Evolutionary conservation across 2,113 vertebrate genomes (phyloP), one percentile per base, ranked within the genome.

Genomic region (Lota lota): DNA sequence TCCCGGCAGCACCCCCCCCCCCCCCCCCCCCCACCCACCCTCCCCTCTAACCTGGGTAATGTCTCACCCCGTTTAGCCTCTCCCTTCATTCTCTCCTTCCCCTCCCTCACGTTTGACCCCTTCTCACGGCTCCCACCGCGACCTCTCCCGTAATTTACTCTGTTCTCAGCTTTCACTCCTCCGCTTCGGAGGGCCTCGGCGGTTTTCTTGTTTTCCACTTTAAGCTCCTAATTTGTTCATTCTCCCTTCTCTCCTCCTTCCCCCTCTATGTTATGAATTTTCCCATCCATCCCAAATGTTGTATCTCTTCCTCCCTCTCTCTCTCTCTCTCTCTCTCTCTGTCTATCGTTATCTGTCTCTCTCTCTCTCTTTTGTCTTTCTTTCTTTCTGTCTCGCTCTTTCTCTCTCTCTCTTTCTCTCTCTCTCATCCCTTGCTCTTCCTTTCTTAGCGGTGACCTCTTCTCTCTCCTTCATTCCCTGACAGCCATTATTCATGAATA

Each of bases 401-500:
- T 60, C 4, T 62, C 61, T 62, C 22, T 62, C 53, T n/a, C 53
- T 56, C 15, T 56, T 16, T 56, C 53, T 1, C 53, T 63, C n/a
- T 40, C 17, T n/a, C 18, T 8, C 5, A 3, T 40, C 17, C 22
- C 24, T 8, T 36, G 28, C 64, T 66, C 64, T 47, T 67, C 36
- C 64, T 73, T 56, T 40, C 67, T 82, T 21, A 15, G 20, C 22
- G 20, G 20, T 61, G 78, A 83, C 85, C 73, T 76, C 74, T 74
- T 72, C 71, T 75, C 68, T 69, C 64, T 75, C 21, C 61, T 59
- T 86, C 64, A 71, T 72, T 81, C 56, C 28, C 53, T 80, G 82
- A 75, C 83, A 84, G 74, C 68, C 68, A 68, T 16, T 68, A 36
- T 3, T 0, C 64, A 84, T 86, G 74, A 86, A 86, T 87, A 83